Base-by-base conservation (phyloP, 2,888 invertebrate species). In the Tanytarsus gracilentus region DNA sequence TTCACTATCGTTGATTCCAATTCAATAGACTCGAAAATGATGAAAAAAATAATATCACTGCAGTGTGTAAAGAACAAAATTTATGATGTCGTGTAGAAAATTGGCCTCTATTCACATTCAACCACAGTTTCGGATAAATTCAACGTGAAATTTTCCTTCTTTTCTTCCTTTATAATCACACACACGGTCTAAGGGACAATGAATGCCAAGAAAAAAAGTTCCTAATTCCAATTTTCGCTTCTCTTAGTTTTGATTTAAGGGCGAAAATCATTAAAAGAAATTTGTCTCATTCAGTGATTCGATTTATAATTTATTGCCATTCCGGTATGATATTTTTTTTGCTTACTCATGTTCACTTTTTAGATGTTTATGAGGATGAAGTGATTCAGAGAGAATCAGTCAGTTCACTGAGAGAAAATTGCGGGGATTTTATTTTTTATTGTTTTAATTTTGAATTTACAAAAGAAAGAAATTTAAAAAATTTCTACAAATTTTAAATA, bases 81-180 rank as follows among this genome's bases (percentile, higher is more conserved):
- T 53, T 53, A 53, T 40, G 39, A 55, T 55, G 18, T 55, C 55
- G 55, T 55, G 55, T 55, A 55, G 55, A 55, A 55, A 55, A 55
- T 55, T 55, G 55, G 55, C 55, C 55, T 55, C 40, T 40, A 55
- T 55, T 55, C 39, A 55, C 39, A 25, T 52, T 29, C 52, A 52
- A 11, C 33, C 33, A 33, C 40, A 40, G 14, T 9, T 9, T 23
- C 18, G 18, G 23, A 44, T 18, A 44, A 44, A 44, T 21, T 44
- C 44, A 44, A 18, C 44, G 44, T 44, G 44, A 44, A 44, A 44
- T 44, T 44, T 44, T 18, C 44, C 8, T 18, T 44, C 44, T 18
- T 9, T 44, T 40, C 7, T 8, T 33, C 14, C 14, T 33, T 36
- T 14, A 14, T 36, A n/a, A n/a, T 14, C 36, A 36, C n/a, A 36